Base-by-base conservation (phyloP, 1,140 invertebrate genomes). In the Leucophenga varia region DNA sequence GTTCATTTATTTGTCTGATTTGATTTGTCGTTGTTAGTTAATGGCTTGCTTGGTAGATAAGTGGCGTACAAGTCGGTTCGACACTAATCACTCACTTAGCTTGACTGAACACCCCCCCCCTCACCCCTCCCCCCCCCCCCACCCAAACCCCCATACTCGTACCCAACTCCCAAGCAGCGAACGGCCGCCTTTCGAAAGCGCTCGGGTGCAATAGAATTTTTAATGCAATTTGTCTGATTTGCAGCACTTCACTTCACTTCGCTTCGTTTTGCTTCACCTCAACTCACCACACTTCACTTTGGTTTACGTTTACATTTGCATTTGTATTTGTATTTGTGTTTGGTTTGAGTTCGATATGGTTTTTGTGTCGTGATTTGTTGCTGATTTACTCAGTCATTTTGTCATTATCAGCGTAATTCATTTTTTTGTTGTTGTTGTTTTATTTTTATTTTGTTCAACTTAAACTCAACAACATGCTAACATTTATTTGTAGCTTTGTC, bases 171-270 rank as follows among this genome's bases (percentile, higher is more conserved):
- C n/a, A n/a, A n/a, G n/a, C n/a, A n/a, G n/a, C n/a, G n/a, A n/a
- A n/a, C n/a, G n/a, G n/a, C n/a, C n/a, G n/a, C n/a, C n/a, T n/a
- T n/a, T 25, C 22, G 10, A 25, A 59, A 32, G 49, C 44, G 35
- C 54, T 68, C 58, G 56, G 68, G 64, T 68, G 63, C 56, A 59
- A 68, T 58, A 61, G 63, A 61, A 67, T 67, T 67, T 67, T 67
- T 67, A 67, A 67, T 67, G 63, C 63, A 67, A 68, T 67, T 67
- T 67, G 63, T 68, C 63, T 67, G 63, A 67, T 67, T 67, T 68
- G 63, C 68, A 68, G 63, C n/a, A n/a, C n/a, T n/a, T n/a, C n/a
- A n/a, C n/a, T n/a, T n/a, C n/a, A n/a, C n/a, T n/a, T n/a, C n/a
- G n/a, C n/a, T n/a, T n/a, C n/a, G n/a, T n/a, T n/a, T n/a, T n/a